Conservation (phyloP, 2,888 invertebrate genomes). For the Luperina testacea region DNA sequence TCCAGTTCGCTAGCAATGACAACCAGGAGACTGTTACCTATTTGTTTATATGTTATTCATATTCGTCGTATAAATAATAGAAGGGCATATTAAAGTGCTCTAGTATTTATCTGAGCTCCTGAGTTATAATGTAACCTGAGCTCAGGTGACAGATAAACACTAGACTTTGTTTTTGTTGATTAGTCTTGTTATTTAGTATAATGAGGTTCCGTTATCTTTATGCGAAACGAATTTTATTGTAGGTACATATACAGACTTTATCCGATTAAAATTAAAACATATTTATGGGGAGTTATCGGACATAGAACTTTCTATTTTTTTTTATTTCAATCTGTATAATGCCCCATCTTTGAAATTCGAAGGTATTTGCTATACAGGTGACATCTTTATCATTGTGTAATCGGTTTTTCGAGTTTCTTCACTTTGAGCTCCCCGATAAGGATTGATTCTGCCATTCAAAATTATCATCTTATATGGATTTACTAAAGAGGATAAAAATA, state of each 20-base stretch:
- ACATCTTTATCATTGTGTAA: not conserved
- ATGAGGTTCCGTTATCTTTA: conserved; percentile 18
- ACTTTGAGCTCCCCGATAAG: not conserved
- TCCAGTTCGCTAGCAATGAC: too few relatives aligned
- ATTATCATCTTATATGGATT: not conserved
- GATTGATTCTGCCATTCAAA: not conserved
- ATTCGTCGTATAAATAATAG: too few relatives aligned
- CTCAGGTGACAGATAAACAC: conserved; percentile 35
- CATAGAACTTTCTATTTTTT: conserved; percentile 16
- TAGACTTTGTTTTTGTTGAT: conserved; percentile 45
- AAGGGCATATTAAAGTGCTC: too few relatives aligned
- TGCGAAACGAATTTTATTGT: not conserved
- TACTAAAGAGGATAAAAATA: not conserved
- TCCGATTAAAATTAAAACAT: conserved; percentile 2
- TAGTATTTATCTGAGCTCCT: conserved; percentile 6
- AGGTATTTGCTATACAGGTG: not conserved
- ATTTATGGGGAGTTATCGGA: conserved; percentile 12
- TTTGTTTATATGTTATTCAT: too few relatives aligned
- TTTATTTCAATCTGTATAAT: not conserved
- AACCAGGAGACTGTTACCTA: too few relatives aligned
- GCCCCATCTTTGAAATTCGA: not conserved
- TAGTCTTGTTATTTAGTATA: not conserved
- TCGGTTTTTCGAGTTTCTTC: not conserved
- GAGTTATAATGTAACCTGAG: not conserved
- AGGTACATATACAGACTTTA: not conserved